Evolutionary conservation across 2,797 vertebrate species (phyloP).

Genomic region (Onychomys arenicola): DNA sequence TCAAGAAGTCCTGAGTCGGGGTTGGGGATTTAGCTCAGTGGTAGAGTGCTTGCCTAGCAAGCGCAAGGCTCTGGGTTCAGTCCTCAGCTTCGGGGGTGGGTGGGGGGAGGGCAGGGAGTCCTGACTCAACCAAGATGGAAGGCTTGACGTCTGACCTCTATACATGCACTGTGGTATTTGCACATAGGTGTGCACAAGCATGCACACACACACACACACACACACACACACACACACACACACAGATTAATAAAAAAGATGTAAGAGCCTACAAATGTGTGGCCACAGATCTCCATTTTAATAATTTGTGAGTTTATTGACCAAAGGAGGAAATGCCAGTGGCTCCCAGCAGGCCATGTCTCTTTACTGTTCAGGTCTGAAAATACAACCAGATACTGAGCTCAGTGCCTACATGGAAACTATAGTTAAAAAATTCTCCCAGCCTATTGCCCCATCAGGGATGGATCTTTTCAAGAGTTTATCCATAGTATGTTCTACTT

Average conservation of each 20-base stretch:
- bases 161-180: background rate
- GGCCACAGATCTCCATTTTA: background rate
- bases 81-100: too few species aligned
- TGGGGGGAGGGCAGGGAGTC: too few species aligned
- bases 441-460: background rate
- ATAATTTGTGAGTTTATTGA: slow-evolving; percentile 47
- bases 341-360: background rate
- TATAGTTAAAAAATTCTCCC: background rate
- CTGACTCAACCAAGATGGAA: background rate
- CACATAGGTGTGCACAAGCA: background rate
- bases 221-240: background rate
- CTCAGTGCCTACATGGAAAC: background rate
- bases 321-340: background rate
- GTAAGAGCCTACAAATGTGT: background rate
- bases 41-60: too few species aligned
- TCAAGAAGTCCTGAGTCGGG: background rate
- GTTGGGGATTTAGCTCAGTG: too few species aligned
- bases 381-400: background rate
- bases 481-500: slow-evolving; percentile 33
- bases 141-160: background rate
- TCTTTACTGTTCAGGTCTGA: background rate
- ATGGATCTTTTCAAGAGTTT: slow-evolving; percentile 11
- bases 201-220: too few species aligned
- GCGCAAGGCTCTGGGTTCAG: too few species aligned
- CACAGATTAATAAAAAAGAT: background rate